Evolutionary conservation across 1,140 invertebrate genomes (phyloP), one percentile per base, ranked within the genome.

Genomic region (Teleogryllus occipitalis): DNA sequence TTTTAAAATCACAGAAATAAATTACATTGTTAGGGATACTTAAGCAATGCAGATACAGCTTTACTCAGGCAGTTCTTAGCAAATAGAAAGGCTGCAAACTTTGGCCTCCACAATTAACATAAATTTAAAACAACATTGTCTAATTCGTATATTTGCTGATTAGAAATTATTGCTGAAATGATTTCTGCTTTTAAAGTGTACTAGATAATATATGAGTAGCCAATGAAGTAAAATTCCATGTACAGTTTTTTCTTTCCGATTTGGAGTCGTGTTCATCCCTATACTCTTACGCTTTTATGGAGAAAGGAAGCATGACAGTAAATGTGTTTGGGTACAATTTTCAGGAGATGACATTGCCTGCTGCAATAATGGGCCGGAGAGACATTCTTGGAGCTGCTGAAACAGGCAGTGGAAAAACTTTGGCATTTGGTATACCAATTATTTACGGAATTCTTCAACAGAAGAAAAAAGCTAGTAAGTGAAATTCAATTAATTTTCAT

Each of bases 331-430:
- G 77, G 48, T 15, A 21, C 82, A 14, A 22, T 18, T 82, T 84
- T 10, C 91, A 95, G 86, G 85, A 90, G 47, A 84, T 93, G 75
- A 90, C 92, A 10, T 87, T 99, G 49, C 94, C 96, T 39, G 89
- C 95, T 80, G 96, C 97, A 48, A 94, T 98, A 83, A 89, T 94
- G 83, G 96, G 95, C 77, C 87, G 89, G 75, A 89, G 91, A 87
- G 97, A 99, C 87, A 95, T 99, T 82, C 86, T 99, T 22, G 97
- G 97, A 81, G 97, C 97, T 81, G 97, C 97, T 14, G 96, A 99
- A 89, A 99, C 97, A 1, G 98, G 98, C 10, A 98, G 96, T 89
- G 98, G 98, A 0, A 99, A 99, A 89, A 99, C 97, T 0, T 87
- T 99, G 72, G 97, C 97, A 0, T 99, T 99, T 91, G 96, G 94